Evolutionary conservation across 2,113 vertebrate genomes (phyloP).

Genomic region (Phoenicopterus ruber): DNA sequence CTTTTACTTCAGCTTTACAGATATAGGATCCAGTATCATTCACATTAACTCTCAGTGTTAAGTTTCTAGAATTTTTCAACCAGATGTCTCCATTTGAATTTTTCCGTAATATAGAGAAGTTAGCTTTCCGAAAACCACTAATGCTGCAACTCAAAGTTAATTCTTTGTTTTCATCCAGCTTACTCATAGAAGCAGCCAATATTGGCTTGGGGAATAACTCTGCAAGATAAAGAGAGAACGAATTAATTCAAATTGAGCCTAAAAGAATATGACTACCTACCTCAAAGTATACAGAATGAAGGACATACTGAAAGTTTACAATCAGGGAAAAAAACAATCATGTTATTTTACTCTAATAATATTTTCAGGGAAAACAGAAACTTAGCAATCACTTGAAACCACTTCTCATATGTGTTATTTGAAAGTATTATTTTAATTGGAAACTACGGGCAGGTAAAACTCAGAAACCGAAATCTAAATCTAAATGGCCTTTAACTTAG

Average conservation of each 20-base stretch:
- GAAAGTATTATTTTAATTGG: not conserved
- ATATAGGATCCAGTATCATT: conserved; percentile 50
- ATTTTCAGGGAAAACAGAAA: not conserved
- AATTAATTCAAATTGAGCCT: not conserved
- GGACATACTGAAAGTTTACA: not conserved
- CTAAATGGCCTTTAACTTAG: not conserved
- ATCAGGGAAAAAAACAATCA: not conserved
- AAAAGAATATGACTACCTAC: not conserved
- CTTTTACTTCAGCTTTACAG: conserved; percentile 59
- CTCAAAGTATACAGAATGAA: not conserved
- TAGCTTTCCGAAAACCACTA: not conserved
- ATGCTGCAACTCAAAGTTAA: conserved; percentile 21
- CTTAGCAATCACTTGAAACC: not conserved
- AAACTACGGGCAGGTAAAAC: not conserved
- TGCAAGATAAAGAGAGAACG: conserved; percentile 12
- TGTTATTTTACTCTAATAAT: not conserved
- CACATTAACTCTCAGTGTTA: not conserved
- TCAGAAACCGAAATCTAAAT: not conserved
- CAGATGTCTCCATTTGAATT: not conserved
- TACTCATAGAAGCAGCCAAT: not conserved
- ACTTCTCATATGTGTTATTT: not conserved
- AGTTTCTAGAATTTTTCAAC: not conserved
- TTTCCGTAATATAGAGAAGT: conserved; percentile 33
- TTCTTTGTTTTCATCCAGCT: conserved; percentile 41
- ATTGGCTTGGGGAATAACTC: conserved; percentile 58